Evolutionary conservation across 2,888 invertebrate species (phyloP), one percentile per base, ranked within the genome.

Genomic region (Thalpophila matura): DNA sequence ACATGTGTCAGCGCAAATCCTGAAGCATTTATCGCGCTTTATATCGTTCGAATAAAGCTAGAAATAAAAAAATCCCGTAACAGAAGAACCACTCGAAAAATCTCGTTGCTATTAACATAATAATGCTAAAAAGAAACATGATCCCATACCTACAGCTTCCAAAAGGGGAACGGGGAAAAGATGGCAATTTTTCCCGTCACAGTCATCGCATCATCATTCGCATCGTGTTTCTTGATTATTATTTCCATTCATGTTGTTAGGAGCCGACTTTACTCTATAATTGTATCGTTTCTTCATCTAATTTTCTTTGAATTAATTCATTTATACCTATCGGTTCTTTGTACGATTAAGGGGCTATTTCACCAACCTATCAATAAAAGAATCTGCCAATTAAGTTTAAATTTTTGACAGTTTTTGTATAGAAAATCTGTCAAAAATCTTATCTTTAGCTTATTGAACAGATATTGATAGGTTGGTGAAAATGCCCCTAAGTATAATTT

Each of bases 161-260:
- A n/a, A 72, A 50, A 24, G 12, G n/a, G 42, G 3, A 61, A 60
- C 9, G 4, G 45, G 31, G 29, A 7, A 26, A 33, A 38, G 10
- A 31, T 20, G 29, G 10, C 31, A 40, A 35, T 43, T 65, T 37
- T 37, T 29, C 16, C 0, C 66, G 67, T 66, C 74, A 47, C 54
- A 12, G 14, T 20, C n/a, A 53, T 42, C 29, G n/a, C n/a, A n/a
- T n/a, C n/a, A n/a, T 42, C 16, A 4, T 54, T 54, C 29, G 26
- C 46, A 31, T 37, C 66, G 24, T 26, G 5, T 46, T 16, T 4
- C 29, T 24, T 65, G 74, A 73, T 73, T 66, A 46, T 65, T 65
- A 47, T 46, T 65, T 12, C 31, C 16, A 31, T 65, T 42, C 26
- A 42, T 46, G 29, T 27, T 22, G 4, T 24, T 24, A 14, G n/a